phyloP scores from a whole-genome alignment of 2,113 vertebrate species.

The Cnemophilus loriae region DNA sequence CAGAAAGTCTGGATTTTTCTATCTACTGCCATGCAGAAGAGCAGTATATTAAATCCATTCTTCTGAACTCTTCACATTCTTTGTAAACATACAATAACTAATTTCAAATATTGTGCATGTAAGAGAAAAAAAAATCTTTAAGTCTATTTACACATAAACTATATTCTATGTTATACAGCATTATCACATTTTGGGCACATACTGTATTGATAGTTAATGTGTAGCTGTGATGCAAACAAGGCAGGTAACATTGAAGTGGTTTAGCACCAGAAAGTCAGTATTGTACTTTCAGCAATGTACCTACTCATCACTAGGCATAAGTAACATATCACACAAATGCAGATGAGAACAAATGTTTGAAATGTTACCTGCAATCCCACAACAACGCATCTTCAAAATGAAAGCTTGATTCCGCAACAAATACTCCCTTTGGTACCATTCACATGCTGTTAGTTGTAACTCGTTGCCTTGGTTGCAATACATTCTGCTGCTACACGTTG shows the following conservation, averaged over 20 bases:
- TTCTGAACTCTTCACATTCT: background rate
- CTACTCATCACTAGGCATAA: background rate
- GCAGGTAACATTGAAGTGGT: background rate
- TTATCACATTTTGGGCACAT: background rate
- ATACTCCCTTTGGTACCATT: background rate
- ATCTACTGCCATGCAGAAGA: background rate
- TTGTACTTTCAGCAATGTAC: background rate
- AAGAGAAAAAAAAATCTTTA: background rate
- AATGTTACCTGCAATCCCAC: background rate
- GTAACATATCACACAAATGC: background rate
- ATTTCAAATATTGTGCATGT: background rate
- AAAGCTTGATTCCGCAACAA: background rate
- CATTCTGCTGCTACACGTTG: background rate
- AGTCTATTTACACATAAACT: background rate
- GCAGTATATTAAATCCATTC: background rate
- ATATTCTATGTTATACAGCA: background rate
- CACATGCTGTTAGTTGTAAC: background rate
- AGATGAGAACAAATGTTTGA: background rate
- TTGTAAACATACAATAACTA: background rate
- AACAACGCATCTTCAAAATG: background rate
- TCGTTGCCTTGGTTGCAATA: background rate
- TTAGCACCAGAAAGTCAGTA: slow-evolving; percentile 6
- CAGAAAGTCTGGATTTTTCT: background rate
- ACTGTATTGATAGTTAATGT: background rate
- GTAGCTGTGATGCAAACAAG: background rate